Evolutionary conservation across 2,797 vertebrate species (phyloP).

Genomic region (Smutsia gigantea): DNA sequence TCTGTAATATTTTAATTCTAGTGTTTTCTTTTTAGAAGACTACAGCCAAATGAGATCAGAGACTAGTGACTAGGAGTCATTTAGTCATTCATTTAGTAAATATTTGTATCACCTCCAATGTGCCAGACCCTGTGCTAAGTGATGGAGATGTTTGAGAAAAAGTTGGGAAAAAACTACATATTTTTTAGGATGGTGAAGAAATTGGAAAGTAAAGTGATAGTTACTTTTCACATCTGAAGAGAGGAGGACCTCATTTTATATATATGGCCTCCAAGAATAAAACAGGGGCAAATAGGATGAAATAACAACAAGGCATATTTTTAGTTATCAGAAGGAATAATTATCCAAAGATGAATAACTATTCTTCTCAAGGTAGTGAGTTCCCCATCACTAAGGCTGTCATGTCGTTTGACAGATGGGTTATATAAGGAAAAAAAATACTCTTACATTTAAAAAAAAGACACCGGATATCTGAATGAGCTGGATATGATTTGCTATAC

Average conservation of each 20-base stretch:
- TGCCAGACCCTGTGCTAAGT: neutral
- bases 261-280: neutral
- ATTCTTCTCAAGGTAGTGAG: neutral
- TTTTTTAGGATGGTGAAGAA: neutral
- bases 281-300: neutral
- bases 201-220: neutral
- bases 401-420: neutral
- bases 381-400: neutral
- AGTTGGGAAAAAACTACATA: neutral
- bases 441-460: neutral
- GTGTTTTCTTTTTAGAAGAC: neutral
- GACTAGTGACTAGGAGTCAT: neutral
- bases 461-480: neutral
- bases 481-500: neutral
- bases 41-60: neutral
- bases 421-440: neutral
- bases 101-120: neutral
- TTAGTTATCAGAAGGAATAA: neutral
- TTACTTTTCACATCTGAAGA: neutral
- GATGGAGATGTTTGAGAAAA: neutral
- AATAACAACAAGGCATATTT: neutral
- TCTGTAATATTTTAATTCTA: neutral
- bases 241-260: neutral
- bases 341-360: neutral
- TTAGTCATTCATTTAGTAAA: neutral